phyloP scores from a whole-genome alignment of 2,797 vertebrate species.

The Scyliorhinus canicula region DNA sequence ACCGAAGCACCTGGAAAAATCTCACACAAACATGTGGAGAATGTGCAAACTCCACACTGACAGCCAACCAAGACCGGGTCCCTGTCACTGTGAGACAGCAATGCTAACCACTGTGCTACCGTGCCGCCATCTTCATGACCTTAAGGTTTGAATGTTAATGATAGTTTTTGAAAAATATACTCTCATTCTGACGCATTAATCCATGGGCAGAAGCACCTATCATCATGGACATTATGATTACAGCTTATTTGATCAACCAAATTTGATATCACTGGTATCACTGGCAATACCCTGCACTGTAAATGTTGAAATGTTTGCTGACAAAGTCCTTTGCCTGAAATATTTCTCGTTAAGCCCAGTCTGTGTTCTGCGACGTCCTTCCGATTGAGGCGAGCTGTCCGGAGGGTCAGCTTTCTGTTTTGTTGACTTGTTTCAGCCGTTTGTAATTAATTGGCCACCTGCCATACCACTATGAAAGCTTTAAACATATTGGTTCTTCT shows the following conservation, averaged over 20 bases:
- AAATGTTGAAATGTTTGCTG: neutral
- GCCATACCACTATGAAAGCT: neutral
- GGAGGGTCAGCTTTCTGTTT: neutral
- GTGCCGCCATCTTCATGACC: too few relatives aligned
- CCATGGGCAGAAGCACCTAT: neutral
- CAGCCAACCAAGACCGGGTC: too few relatives aligned
- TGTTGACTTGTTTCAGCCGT: neutral
- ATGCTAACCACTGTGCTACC: too few relatives aligned
- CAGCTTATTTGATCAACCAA: neutral
- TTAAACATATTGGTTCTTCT: neutral
- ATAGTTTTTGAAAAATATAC: neutral
- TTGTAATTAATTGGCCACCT: neutral
- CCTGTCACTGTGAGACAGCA: too few relatives aligned
- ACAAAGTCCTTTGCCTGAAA: neutral
- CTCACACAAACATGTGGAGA: too few relatives aligned
- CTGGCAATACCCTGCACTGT: neutral
- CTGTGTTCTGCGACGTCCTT: too few relatives aligned
- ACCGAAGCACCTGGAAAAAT: too few relatives aligned
- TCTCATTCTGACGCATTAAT: neutral
- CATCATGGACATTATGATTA: neutral
- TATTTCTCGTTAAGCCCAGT: neutral
- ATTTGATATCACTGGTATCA: neutral
- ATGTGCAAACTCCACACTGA: too few relatives aligned
- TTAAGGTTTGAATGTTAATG: constrained; percentile 55
- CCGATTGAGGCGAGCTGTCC: neutral